Evolutionary conservation across 2,888 invertebrate genomes (phyloP).

Genomic region (Alviniconcha strummeri): DNA sequence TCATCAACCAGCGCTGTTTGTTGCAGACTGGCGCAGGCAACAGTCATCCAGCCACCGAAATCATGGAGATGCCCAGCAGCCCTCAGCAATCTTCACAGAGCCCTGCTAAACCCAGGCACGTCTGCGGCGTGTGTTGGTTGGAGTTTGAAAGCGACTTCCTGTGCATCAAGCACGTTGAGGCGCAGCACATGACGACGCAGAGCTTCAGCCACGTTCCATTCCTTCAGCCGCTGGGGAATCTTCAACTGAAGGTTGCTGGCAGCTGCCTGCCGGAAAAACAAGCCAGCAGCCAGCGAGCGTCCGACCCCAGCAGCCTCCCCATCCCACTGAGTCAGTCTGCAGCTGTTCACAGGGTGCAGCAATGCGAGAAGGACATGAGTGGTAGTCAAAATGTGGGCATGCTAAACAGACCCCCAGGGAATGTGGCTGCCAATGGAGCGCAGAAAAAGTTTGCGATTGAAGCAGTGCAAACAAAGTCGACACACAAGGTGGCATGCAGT

Average conservation of each 20-base stretch:
- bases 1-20: background rate
- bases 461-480: no score
- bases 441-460: no score
- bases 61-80: background rate
- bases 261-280: no score
- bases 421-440: no score
- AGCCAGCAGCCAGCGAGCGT: background rate
- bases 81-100: background rate
- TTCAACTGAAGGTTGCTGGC: background rate
- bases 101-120: background rate
- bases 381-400: no score
- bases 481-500: no score
- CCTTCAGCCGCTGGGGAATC: no score
- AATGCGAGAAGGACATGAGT: background rate
- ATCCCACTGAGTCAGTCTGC: no score
- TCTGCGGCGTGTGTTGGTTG: constrained; percentile 7
- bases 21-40: background rate
- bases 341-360: background rate
- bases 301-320: background rate
- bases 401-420: no score
- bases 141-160: background rate
- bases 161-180: background rate
- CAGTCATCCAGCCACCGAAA: background rate
- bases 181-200: background rate
- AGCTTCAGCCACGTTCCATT: no score